phyloP scores from a whole-genome alignment of 92 coral and sea anemone genomes.

The Chrysogorgia sp. region DNA sequence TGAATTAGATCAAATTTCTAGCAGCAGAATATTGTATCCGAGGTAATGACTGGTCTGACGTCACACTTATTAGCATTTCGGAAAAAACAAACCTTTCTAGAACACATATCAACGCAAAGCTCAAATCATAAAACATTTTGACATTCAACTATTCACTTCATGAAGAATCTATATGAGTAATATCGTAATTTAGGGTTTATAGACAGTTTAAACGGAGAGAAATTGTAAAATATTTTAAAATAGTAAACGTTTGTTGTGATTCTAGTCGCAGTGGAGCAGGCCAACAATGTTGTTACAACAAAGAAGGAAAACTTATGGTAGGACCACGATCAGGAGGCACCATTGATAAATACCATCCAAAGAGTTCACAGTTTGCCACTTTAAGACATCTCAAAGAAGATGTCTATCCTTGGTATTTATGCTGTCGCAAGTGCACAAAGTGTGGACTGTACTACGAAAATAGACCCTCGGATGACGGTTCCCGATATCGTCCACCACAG shows the following conservation, averaged over 20 bases:
- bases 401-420: conserved; percentile 76
- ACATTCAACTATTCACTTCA: too few species aligned
- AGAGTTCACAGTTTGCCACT: conserved; percentile 67
- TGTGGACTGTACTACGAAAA: conserved; percentile 75
- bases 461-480: conserved; percentile 86
- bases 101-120: too few species aligned
- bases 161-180: too few species aligned
- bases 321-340: conserved; percentile 77
- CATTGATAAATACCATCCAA: conserved; percentile 73
- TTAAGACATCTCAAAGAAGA: conserved; percentile 79
- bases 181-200: too few species aligned
- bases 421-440: conserved; percentile 62
- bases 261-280: conserved; percentile 71
- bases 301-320: conserved; percentile 71
- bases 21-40: too few species aligned
- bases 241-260: background rate
- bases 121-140: too few species aligned
- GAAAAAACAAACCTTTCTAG: too few species aligned
- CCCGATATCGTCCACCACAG: conserved; percentile 74
- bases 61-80: too few species aligned
- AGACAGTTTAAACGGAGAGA: background rate
- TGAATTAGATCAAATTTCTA: too few species aligned
- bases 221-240: background rate
- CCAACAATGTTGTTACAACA: conserved; percentile 82
- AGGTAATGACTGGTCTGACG: too few species aligned